Evolutionary conservation across 2,113 vertebrate species (phyloP).

Genomic region (Glaucomys volans): DNA sequence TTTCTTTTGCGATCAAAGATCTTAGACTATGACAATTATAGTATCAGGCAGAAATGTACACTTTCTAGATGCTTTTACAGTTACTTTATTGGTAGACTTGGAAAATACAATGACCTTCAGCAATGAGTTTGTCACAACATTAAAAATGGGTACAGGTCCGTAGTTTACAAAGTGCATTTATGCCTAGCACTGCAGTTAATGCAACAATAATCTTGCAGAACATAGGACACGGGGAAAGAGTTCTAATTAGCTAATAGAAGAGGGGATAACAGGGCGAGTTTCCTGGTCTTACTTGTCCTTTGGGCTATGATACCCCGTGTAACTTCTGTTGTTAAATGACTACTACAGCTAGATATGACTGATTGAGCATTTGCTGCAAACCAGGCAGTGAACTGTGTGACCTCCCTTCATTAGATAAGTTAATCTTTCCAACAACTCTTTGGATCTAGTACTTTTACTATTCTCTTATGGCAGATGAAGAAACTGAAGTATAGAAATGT

Average conservation of each 20-base stretch:
- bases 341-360: neutral
- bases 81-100: neutral
- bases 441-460: neutral
- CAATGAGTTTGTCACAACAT: conserved; percentile 17
- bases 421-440: neutral
- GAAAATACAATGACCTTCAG: conserved; percentile 4
- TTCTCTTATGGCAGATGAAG: neutral
- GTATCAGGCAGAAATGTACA: neutral
- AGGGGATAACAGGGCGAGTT: neutral
- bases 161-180: conserved; percentile 20
- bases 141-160: neutral
- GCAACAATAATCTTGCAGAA: neutral
- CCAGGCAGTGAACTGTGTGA: neutral
- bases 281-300: neutral
- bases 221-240: neutral
- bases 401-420: neutral
- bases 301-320: neutral
- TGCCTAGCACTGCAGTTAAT: neutral
- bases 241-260: neutral
- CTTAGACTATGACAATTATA: neutral
- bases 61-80: neutral
- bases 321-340: neutral
- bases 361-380: neutral
- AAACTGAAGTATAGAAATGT: neutral
- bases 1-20: conserved; percentile 12